These are phyloP conservation scores for Bufo gargarizans DNA, from an alignment of 2,113 vertebrate genomes.

Conservation along the genomic window DNA sequence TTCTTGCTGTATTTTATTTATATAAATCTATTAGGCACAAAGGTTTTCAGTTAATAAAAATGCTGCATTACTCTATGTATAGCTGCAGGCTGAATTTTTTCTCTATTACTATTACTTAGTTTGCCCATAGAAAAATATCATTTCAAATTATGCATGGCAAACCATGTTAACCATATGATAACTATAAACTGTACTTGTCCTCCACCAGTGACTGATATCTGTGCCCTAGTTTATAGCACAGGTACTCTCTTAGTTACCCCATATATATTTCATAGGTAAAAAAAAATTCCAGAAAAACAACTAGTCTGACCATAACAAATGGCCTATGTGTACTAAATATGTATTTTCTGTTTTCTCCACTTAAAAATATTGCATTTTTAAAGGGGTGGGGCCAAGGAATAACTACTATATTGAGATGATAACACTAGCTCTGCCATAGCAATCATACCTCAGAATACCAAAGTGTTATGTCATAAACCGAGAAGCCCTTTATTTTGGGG, in stretches of 20 bases:
- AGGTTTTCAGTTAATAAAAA: not conserved
- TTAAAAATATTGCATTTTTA: not conserved
- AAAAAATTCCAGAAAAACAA: not conserved
- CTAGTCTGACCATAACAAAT: not conserved
- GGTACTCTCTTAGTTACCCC: not conserved
- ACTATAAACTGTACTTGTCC: not conserved
- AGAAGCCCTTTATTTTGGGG: not conserved
- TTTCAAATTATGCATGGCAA: not conserved
- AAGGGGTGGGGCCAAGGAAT: constrained; percentile 19
- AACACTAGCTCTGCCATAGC: no score
- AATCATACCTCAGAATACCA: not conserved
- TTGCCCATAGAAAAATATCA: not conserved
- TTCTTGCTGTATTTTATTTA: not conserved
- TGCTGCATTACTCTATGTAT: not conserved
- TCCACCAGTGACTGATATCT: not conserved
- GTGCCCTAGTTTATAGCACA: not conserved
- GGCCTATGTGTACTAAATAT: not conserved
- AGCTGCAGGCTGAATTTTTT: not conserved
- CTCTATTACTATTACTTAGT: not conserved
- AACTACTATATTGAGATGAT: not conserved
- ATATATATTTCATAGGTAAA: not conserved
- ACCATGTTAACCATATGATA: no score
- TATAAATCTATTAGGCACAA: not conserved
- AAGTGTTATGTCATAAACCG: not conserved
- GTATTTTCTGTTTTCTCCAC: no score